phyloP scores from a whole-genome alignment of 1,140 invertebrate genomes.

The Trichoplusia ni region DNA sequence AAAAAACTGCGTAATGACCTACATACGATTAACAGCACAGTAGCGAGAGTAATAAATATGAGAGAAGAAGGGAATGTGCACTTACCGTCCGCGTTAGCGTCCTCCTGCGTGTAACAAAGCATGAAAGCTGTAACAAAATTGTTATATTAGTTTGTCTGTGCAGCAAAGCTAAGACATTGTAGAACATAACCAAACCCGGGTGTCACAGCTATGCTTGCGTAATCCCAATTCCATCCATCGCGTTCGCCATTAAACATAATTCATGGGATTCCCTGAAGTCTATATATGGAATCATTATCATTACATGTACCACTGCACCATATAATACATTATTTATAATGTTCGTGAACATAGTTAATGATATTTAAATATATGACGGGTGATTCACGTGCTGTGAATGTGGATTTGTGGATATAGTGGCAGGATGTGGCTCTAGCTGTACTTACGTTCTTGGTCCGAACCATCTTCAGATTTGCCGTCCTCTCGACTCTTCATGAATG shows the following conservation, averaged over 20 bases:
- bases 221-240: slow-evolving; percentile 3
- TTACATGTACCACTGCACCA: slow-evolving; percentile 28
- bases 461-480: slow-evolving; percentile 97
- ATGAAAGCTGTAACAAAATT: slow-evolving; percentile 92
- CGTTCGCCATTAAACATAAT: slow-evolving; percentile 3
- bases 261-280: not conserved
- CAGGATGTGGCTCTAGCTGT: slow-evolving; percentile 24
- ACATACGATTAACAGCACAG: slow-evolving; percentile 68
- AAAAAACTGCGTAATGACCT: slow-evolving; percentile 66
- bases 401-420: slow-evolving; percentile 1
- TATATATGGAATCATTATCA: slow-evolving; percentile 12
- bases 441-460: slow-evolving; percentile 99
- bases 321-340: slow-evolving; percentile 34
- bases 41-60: slow-evolving; percentile 62
- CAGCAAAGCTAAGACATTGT: slow-evolving; percentile 1
- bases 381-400: slow-evolving; percentile 14
- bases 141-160: slow-evolving; percentile 38
- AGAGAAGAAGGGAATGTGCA: slow-evolving; percentile 49
- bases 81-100: slow-evolving; percentile 93
- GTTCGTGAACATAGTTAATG: slow-evolving; percentile 29
- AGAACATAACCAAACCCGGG: slow-evolving; percentile 7
- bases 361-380: slow-evolving; percentile 19
- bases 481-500: slow-evolving; percentile 99
- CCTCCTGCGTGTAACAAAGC: slow-evolving; percentile 95
- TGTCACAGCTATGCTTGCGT: not conserved